Percentiles rank a stretch among this genome's conserved stretches.
These are phyloP conservation scores for Epizoanthus fatuus DNA, from an alignment of 92 coral and sea anemone genomes.

Conservation along the genomic window DNA sequence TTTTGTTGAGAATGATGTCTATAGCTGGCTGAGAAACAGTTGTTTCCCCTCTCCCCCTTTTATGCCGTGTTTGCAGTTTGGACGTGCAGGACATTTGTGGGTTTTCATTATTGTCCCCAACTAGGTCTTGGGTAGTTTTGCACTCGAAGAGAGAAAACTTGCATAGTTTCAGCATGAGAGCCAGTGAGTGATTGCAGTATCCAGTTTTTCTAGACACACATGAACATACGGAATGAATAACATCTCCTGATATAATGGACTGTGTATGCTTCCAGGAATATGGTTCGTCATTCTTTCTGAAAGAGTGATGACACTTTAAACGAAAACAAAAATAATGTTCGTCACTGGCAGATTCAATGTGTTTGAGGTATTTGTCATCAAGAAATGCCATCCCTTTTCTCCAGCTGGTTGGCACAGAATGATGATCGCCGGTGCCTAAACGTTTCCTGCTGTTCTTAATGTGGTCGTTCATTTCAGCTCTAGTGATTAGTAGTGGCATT, in stretches of 20 bases:
- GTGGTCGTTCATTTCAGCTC: slow-evolving; percentile 50
- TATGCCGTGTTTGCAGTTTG: slow-evolving; percentile 62
- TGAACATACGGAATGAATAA: slow-evolving; percentile 48
- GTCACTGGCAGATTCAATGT: slow-evolving; percentile 51
- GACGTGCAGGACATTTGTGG: slow-evolving; percentile 57
- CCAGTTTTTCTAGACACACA: slow-evolving; percentile 70
- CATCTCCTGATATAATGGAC: slow-evolving; percentile 59
- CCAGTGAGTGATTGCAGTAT: slow-evolving; percentile 54
- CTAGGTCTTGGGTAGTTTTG: slow-evolving; percentile 53
- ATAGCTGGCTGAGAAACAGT: slow-evolving; percentile 59
- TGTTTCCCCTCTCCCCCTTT: slow-evolving; percentile 59
- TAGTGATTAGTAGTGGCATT: slow-evolving; percentile 45
- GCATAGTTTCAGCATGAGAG: slow-evolving; percentile 66
- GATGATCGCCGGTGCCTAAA: slow-evolving; percentile 48
- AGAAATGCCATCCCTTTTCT: too few species aligned
- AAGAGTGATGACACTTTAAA: slow-evolving; percentile 61
- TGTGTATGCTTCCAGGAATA: slow-evolving; percentile 55
- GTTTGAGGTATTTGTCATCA: too few species aligned
- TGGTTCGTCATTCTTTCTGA: slow-evolving; percentile 57
- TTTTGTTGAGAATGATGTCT: slow-evolving; percentile 10
- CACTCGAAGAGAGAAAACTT: slow-evolving; percentile 60
- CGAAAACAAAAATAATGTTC: slow-evolving; percentile 55
- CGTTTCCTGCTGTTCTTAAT: slow-evolving; percentile 36
- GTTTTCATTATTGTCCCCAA: slow-evolving; percentile 56
- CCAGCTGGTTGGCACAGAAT: slow-evolving; percentile 45